These are phyloP conservation scores for Apamea anceps DNA, from an alignment of 2,888 invertebrate species.

Conservation along the genomic window DNA sequence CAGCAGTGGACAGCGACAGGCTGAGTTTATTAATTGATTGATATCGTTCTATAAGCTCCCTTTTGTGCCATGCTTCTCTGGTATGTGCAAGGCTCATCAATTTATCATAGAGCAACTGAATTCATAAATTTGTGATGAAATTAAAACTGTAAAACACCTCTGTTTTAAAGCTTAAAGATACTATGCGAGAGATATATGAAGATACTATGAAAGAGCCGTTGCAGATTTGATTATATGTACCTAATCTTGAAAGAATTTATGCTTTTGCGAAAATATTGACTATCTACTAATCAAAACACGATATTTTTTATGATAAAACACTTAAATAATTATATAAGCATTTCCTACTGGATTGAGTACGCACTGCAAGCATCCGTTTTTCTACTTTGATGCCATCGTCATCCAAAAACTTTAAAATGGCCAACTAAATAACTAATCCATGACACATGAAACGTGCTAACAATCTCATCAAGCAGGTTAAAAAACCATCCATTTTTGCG, in stretches of 20 bases:
- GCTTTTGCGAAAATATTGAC: background rate
- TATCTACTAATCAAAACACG: no score
- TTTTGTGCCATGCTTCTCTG: no score
- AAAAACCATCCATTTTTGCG: background rate
- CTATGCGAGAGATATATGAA: no score
- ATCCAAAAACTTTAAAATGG: background rate
- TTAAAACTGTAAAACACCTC: no score
- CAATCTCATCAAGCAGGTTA: background rate
- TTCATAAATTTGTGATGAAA: background rate
- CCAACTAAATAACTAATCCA: background rate
- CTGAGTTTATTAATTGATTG: no score
- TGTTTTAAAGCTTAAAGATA: no score
- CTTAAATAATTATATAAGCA: background rate
- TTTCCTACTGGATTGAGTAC: background rate
- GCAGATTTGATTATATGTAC: no score
- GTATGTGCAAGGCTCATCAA: background rate
- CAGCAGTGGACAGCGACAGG: no score
- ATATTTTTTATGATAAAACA: background rate
- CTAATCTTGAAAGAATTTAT: background rate
- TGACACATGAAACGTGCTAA: background rate
- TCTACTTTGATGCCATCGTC: background rate
- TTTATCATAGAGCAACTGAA: background rate
- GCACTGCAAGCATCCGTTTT: background rate
- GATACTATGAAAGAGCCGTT: no score
- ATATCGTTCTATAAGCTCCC: background rate